Percentiles rank a stretch among this genome's conserved stretches.
Evolutionary conservation across 2,888 invertebrate genomes (phyloP).

Genomic region (Drosophila testacea): DNA sequence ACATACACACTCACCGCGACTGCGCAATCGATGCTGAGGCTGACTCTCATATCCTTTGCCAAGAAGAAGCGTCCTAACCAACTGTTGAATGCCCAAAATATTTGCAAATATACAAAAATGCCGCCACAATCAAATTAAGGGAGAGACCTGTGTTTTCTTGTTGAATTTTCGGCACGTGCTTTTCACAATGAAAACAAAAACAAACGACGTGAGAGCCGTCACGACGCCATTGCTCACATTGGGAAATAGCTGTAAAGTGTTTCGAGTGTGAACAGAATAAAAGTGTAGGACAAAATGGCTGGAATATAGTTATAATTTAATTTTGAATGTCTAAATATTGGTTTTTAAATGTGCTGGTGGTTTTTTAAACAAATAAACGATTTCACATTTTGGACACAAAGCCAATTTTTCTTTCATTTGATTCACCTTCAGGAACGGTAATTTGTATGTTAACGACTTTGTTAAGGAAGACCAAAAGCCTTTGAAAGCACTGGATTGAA

Average conservation of each 20-base stretch:
- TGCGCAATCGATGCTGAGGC: slow-evolving; percentile 53
- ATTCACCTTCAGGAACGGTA: too few relatives aligned
- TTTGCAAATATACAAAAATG: slow-evolving; percentile 27
- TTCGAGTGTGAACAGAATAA: not conserved
- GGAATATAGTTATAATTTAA: too few relatives aligned
- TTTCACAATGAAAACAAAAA: slow-evolving; percentile 31
- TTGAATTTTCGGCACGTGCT: slow-evolving; percentile 44
- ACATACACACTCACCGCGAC: slow-evolving; percentile 41
- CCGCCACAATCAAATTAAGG: slow-evolving; percentile 1
- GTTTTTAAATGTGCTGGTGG: too few relatives aligned
- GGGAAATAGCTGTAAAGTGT: not conserved
- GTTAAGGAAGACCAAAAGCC: too few relatives aligned
- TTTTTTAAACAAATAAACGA: too few relatives aligned
- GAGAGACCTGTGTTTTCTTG: slow-evolving; percentile 9
- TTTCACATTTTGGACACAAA: too few relatives aligned
- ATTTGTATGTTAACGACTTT: too few relatives aligned
- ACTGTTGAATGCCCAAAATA: slow-evolving; percentile 59
- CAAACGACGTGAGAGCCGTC: not conserved
- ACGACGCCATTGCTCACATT: not conserved
- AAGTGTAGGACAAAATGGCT: not conserved
- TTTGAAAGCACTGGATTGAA: too few relatives aligned
- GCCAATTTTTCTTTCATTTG: too few relatives aligned
- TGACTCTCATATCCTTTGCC: not conserved
- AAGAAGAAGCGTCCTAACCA: slow-evolving; percentile 17
- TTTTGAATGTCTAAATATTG: too few relatives aligned